Base-by-base conservation (phyloP, 2,888 invertebrate genomes). In the Drosophila pegasa region DNA sequence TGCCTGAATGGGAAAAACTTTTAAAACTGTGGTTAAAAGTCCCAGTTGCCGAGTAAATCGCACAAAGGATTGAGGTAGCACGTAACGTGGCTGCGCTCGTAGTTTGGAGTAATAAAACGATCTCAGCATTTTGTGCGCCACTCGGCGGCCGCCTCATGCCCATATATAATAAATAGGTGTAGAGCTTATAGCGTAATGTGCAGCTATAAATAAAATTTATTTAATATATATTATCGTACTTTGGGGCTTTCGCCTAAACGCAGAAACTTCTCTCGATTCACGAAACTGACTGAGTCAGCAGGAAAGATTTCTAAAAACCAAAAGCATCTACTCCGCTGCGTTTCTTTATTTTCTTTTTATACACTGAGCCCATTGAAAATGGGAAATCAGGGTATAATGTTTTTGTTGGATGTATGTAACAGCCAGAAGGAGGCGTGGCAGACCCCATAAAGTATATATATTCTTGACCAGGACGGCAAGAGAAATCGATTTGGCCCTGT, bases 301-400 rank as follows among this genome's bases (percentile, higher is more conserved):
- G 22, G 14, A 22, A n/a, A 25, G 37, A 56, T 60, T 66, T 59
- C 33, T 55, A 51, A 22, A 14, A 41, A 14, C 14, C 3, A 14
- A 40, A 41, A 8, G 6, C 41, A 41, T 14, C 20, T 40, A 20
- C 5, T 40, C 1, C 12, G 40, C 2, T 10, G 12, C 20, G 12
- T 12, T 14, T 22, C n/a, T 40, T 41, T 22, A n/a, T n/a, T 3
- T 41, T 40, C 18, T 7, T 40, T n/a, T n/a, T n/a, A n/a, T n/a
- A n/a, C n/a, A n/a, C n/a, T n/a, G n/a, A n/a, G n/a, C n/a, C n/a
- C n/a, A n/a, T n/a, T n/a, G n/a, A n/a, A n/a, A n/a, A n/a, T n/a
- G n/a, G n/a, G n/a, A n/a, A n/a, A n/a, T n/a, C n/a, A n/a, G n/a
- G n/a, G n/a, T n/a, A n/a, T n/a, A n/a, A n/a, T n/a, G n/a, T n/a